phyloP scores from a whole-genome alignment of 2,888 invertebrate species.

The Dicranocentrus wangi region DNA sequence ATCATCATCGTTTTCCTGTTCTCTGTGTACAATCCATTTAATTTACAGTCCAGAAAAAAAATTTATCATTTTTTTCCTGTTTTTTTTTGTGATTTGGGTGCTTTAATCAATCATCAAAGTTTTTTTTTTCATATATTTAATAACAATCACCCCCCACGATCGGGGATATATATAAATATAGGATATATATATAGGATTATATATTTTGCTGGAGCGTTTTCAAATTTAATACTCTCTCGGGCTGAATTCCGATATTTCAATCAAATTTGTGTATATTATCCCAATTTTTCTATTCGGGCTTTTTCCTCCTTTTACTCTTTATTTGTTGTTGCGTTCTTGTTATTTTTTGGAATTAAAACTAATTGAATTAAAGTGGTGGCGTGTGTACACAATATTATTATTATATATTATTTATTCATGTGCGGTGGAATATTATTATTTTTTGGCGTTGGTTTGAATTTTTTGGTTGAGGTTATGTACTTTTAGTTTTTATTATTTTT shows the following conservation, averaged over 20 bases:
- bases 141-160: not conserved
- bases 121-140: not conserved
- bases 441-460: not conserved
- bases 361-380: not conserved
- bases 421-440: not conserved
- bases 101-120: slow-evolving; percentile 38
- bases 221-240: too few relatives aligned
- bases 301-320: too few relatives aligned
- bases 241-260: not conserved
- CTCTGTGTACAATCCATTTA: too few relatives aligned
- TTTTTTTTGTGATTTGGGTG: slow-evolving; percentile 67
- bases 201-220: too few relatives aligned
- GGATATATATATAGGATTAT: not conserved
- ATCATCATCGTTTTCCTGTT: too few relatives aligned
- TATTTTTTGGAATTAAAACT: slow-evolving; percentile 5
- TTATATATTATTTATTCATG: not conserved
- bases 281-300: not conserved
- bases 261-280: not conserved
- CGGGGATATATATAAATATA: not conserved
- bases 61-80: slow-evolving; percentile 36
- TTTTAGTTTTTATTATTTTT: too few relatives aligned
- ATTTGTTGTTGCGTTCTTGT: not conserved
- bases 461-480: not conserved
- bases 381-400: not conserved
- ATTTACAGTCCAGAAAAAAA: too few relatives aligned